Base-by-base conservation (phyloP, 2,113 vertebrate genomes). In the Syngnathoides biaculeatus region DNA sequence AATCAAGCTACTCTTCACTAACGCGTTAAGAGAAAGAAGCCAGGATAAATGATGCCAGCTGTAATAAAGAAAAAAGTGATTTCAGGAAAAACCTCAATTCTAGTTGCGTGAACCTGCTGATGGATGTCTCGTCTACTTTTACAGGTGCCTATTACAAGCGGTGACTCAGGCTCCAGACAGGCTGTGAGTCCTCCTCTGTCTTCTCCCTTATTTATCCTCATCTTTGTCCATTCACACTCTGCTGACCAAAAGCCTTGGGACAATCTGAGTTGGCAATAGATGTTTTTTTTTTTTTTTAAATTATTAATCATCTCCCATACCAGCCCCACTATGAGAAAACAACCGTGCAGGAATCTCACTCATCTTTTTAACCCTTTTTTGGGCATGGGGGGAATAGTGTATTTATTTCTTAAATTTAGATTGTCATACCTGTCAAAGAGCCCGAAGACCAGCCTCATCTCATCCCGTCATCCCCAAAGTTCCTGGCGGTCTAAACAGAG, bases 81-180 rank as follows among this genome's bases (percentile, higher is more conserved):
- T 20, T 56, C 13, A 1, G 17, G 19, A 27, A 65, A 53, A 50
- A n/a, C 43, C 52, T 30, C 47, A 67, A 67, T 67, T 47, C 55
- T 4, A 47, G 42, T 39, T 50, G 35, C 45, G 0, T 65, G 1
- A 15, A 58, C 35, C 50, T 57, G 27, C 64, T 81, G 69, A 76
- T 66, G 17, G 64, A 77, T 64, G 19, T 78, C 47, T 43, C 72
- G 45, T 64, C 6, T 75, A 17, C 26, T 83, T 40, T 82, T 87
- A 27, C 75, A 93, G 92, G 91, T 90, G 90, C 87, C 88, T 87
- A 90, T 83, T 89, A 92, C 71, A 92, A 87, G 84, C 92, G 90
- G 88, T 93, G 92, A 93, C 90, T 89, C 68, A 70, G 80, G 87
- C 71, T 84, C 50, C 78, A 75, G 74, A 81, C 74, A 61, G 78